These are phyloP conservation scores for Siniperca chuatsi DNA, from an alignment of 2,113 vertebrate species.

Conservation along the genomic window DNA sequence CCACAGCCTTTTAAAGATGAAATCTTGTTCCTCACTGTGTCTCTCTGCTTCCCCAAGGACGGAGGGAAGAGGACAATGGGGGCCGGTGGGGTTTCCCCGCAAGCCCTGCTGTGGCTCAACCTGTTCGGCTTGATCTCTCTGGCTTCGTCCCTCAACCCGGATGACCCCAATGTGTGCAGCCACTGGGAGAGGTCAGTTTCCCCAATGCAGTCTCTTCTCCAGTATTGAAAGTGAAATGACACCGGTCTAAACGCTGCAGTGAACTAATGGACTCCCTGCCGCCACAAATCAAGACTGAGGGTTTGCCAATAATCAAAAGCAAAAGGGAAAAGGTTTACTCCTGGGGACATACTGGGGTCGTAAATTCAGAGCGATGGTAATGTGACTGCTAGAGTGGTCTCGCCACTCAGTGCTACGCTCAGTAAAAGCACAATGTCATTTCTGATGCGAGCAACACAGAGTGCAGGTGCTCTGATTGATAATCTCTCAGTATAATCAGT, in stretches of 20 bases:
- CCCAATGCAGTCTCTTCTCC: not conserved
- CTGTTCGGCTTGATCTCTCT: slow-evolving; percentile 81
- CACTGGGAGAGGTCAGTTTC: slow-evolving; percentile 94
- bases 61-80: slow-evolving; percentile 81
- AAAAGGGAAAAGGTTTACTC: slow-evolving; percentile 49
- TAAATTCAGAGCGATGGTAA: slow-evolving; percentile 64
- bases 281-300: slow-evolving; percentile 64
- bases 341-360: slow-evolving; percentile 33
- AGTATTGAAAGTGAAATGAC: slow-evolving; percentile 22
- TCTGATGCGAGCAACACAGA: slow-evolving; percentile 38
- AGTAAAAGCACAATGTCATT: slow-evolving; percentile 49
- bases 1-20: not conserved
- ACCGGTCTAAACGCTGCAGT: slow-evolving; percentile 20
- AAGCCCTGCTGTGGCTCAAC: slow-evolving; percentile 72
- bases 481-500: slow-evolving; percentile 26
- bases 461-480: slow-evolving; percentile 61
- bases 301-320: slow-evolving; percentile 63
- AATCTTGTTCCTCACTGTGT: not conserved
- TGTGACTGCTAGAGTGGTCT: slow-evolving; percentile 57
- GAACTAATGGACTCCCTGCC: slow-evolving; percentile 52
- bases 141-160: slow-evolving; percentile 88
- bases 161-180: slow-evolving; percentile 97
- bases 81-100: slow-evolving; percentile 36
- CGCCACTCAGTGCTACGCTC: slow-evolving; percentile 29
- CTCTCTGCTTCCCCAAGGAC: slow-evolving; percentile 41